Evolutionary conservation across 2,888 invertebrate genomes (phyloP).

Genomic region (Volucella zonaria): DNA sequence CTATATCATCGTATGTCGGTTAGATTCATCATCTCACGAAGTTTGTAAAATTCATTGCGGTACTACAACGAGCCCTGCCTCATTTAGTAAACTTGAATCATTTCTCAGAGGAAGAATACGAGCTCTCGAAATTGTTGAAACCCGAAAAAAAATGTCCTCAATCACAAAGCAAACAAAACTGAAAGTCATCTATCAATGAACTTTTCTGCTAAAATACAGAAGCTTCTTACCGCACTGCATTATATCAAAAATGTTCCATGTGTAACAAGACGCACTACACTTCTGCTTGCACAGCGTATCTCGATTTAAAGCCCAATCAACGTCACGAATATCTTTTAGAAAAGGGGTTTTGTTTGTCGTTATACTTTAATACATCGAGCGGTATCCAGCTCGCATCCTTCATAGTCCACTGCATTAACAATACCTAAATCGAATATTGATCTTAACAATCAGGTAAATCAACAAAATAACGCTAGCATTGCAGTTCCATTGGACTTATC

Average conservation of each 20-base stretch:
- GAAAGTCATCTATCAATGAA: background rate
- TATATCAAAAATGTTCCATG: background rate
- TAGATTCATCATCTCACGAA: background rate
- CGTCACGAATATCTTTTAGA: background rate
- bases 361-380: no score
- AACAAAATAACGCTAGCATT: no score
- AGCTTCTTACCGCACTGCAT: background rate
- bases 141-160: no score
- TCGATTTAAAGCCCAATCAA: background rate
- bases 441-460: no score
- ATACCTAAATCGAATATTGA: no score
- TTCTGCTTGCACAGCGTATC: background rate
- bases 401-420: no score
- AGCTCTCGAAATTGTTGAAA: no score
- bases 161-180: no score
- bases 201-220: background rate
- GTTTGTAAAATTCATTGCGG: background rate
- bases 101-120: no score
- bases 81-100: background rate
- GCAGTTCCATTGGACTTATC: no score
- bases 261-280: background rate
- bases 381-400: no score
- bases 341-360: background rate
- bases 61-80: background rate
- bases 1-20: background rate